A percentile compares a stretch with the other conserved stretches of the same genome.
Evolutionary conservation across 2,113 vertebrate genomes (phyloP).

Genomic region (Podarcis raffonei): DNA sequence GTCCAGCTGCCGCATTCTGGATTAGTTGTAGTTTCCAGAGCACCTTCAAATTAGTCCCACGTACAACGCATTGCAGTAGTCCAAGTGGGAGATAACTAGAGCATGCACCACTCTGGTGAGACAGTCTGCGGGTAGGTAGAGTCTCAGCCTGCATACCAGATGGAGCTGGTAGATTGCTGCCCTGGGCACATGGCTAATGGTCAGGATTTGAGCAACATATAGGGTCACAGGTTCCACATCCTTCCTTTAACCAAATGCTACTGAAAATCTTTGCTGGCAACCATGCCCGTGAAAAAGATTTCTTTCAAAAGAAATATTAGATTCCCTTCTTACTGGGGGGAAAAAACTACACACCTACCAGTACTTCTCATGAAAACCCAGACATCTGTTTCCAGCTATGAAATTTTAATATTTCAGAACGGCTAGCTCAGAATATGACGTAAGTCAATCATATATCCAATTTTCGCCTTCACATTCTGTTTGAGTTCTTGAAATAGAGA

Average conservation of each 20-base stretch:
- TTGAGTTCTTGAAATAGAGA: background rate
- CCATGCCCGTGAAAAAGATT: background rate
- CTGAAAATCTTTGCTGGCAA: background rate
- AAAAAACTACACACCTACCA: background rate
- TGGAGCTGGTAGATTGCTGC: too few species aligned
- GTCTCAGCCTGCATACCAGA: too few species aligned
- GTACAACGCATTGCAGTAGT: too few species aligned
- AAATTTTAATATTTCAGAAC: background rate
- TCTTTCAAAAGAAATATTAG: background rate
- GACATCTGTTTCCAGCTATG: background rate
- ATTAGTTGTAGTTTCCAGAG: too few species aligned
- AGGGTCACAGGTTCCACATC: too few species aligned
- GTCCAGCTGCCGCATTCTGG: too few species aligned
- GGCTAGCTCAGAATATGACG: background rate
- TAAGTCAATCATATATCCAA: background rate
- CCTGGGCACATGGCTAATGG: too few species aligned
- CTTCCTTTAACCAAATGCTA: background rate
- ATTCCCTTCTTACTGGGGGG: background rate
- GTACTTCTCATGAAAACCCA: background rate
- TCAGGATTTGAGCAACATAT: too few species aligned
- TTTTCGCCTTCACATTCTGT: background rate
- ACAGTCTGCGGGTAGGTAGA: too few species aligned
- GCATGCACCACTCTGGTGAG: too few species aligned
- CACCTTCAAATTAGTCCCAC: too few species aligned
- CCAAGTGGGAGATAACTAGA: too few species aligned